Base-by-base conservation (phyloP, 2,113 vertebrate genomes). In the Nannobrachium achirus region DNA sequence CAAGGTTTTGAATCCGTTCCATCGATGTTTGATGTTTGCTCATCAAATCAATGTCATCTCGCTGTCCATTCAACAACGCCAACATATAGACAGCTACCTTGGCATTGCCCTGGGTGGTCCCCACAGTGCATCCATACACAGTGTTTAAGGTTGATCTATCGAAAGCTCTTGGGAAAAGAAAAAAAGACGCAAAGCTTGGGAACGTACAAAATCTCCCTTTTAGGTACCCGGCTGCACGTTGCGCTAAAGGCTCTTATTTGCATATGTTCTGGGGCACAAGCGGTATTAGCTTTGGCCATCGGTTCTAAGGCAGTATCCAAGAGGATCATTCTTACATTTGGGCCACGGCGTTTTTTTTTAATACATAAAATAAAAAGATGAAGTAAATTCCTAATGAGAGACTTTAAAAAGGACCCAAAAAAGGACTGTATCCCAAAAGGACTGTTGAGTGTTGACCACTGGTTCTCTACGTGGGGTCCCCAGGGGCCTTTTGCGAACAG, bases 351-450 rank as follows among this genome's bases (percentile, higher is more conserved):
- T n/a, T n/a, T n/a, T n/a, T n/a, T n/a, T n/a, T n/a, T n/a, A n/a
- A n/a, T n/a, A n/a, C 2, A 48, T 33, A 33, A 33, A 33, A 33
- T 7, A 8, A 57, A 14, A 41, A 13, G 1, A 14, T n/a, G n/a
- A n/a, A n/a, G n/a, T n/a, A n/a, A n/a, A 13, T 7, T 52, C 46
- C 9, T 38, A 40, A 3, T 41, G 9, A 15, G 40, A 41, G 25
- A n/a, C 56, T n/a, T 50, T 70, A 76, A 55, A 76, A n/a, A 70
- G 45, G 58, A 69, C 55, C 64, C 75, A 9, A 60, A n/a, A n/a
- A n/a, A n/a, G n/a, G n/a, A n/a, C n/a, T n/a, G n/a, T n/a, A n/a
- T n/a, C n/a, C n/a, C n/a, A n/a, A n/a, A n/a, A n/a, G n/a, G n/a
- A n/a, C n/a, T n/a, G n/a, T n/a, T n/a, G n/a, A n/a, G n/a, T n/a